Base-by-base conservation (phyloP, 1,140 invertebrate species). In the Mylabris phalerata region DNA sequence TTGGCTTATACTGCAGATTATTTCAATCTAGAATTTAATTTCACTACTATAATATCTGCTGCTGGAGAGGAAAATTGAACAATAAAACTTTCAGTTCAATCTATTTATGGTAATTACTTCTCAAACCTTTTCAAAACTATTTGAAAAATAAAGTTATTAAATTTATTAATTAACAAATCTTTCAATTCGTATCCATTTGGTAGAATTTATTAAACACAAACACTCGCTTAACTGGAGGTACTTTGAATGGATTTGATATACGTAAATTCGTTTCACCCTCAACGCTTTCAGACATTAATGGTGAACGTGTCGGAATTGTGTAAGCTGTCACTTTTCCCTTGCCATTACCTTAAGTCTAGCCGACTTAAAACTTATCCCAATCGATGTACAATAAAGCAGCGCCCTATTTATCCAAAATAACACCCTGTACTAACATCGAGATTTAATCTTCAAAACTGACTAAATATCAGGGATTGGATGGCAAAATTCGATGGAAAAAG, bases 221-320 rank as follows among this genome's bases (percentile, higher is more conserved):
- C 41, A 47, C 42, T 54, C 52, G 48, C 59, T 61, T 55, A 56
- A 60, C 41, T 50, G 42, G 38, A 44, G 10, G 58, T 48, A 52
- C 59, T 62, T 56, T 48, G 56, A 59, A 59, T 45, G 57, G 63
- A 64, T 64, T 62, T 64, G 19, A 64, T 26, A 44, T 19, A 55
- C 52, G 51, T 58, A 57, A 60, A 61, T 59, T 60, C 58, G 63
- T 59, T 62, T 62, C 55, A 56, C 54, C 60, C 56, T 50, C 57
- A 56, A 51, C 55, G 58, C 46, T 50, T 59, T 57, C 48, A 46
- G 56, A 67, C 63, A 59, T 67, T 67, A 67, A 67, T 65, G 61
- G 63, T 59, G 46, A 60, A 65, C 63, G 63, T 62, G 65, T 67
- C 63, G 63, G 63, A 62, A 65, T 64, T 63, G 63, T 59, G 58